Evolutionary conservation across 2,113 vertebrate species (phyloP), one percentile per base, ranked within the genome.

Genomic region (Anhinga anhinga): DNA sequence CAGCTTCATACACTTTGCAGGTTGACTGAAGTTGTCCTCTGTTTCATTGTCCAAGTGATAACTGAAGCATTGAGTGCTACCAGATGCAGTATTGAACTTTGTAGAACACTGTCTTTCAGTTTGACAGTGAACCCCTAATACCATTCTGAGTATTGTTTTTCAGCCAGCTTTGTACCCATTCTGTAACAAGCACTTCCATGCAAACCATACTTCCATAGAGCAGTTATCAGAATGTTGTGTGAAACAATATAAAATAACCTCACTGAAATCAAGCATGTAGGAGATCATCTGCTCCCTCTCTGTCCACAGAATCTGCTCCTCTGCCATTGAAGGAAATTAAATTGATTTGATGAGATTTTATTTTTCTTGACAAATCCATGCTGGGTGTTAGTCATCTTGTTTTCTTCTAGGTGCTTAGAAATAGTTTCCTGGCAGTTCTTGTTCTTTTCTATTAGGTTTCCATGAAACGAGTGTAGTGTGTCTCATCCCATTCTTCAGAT

Each of bases 1-100:
- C 49, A 55, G 49, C 9, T 38, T 66, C n/a, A 12, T 32, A 3
- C 5, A 0, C 0, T 9, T 38, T 50, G 5, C 5, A 65, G 7
- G 29, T 55, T 88, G 53, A 42, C 59, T 53, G 30, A 16, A 42
- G 9, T 11, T 71, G 32, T 38, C 17, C 30, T 42, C 17, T 18
- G 4, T 40, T 62, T n/a, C 9, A 0, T 26, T 86, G 38, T 63
- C 42, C 7, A 49, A 15, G 47, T 40, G 11, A 7, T 56, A 21
- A n/a, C 22, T 22, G 47, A 40, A 59, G 29, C 32, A 65, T 17
- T 11, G 34, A 58, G 18, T 25, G n/a, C 47, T 34, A 32, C 9
- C 7, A 62, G 3, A 25, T 58, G 50, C 15, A 34, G 15, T 12
- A 38, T 20, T 58, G 34, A 62, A 27, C 47, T 71, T 72, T 27